Percentiles rank a stretch among this genome's conserved stretches.
Evolutionary conservation across 2,113 vertebrate genomes (phyloP).

Genomic region (Carassius auratus): DNA sequence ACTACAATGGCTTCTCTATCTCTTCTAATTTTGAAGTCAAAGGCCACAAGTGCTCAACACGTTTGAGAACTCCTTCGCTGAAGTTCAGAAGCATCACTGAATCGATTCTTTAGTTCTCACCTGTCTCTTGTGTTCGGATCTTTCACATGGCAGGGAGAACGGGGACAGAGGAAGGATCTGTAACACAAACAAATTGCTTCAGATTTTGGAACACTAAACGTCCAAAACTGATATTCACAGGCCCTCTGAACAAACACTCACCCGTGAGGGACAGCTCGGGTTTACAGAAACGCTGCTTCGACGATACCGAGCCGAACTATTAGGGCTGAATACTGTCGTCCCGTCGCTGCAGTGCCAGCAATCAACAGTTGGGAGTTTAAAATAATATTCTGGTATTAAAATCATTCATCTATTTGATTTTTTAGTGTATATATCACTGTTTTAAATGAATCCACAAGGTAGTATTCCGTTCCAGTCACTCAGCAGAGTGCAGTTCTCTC

Average conservation of each 20-base stretch:
- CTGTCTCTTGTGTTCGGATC: constrained; percentile 74
- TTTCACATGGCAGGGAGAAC: constrained; percentile 69
- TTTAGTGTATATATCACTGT: background rate
- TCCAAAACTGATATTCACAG: background rate
- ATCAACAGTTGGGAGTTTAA: background rate
- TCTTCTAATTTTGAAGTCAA: background rate
- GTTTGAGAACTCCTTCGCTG: background rate
- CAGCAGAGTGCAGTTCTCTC: constrained; percentile 34
- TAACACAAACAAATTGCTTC: background rate
- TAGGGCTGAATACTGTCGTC: constrained; percentile 70
- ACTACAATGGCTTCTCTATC: background rate
- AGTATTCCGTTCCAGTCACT: background rate
- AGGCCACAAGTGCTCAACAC: background rate
- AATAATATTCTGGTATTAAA: background rate
- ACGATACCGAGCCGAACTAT: constrained; percentile 70
- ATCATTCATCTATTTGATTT: background rate
- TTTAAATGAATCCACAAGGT: background rate
- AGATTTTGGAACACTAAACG: background rate
- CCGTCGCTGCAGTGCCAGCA: constrained; percentile 65
- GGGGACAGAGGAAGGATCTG: constrained; percentile 73
- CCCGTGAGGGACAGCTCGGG: constrained; percentile 76
- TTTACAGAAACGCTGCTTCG: constrained; percentile 81
- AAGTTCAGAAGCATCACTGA: background rate
- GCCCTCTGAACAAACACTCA: constrained; percentile 53
- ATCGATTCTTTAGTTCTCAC: constrained; percentile 62